phyloP scores from a whole-genome alignment of 2,113 vertebrate species.

The Drymodes brunneopygia region DNA sequence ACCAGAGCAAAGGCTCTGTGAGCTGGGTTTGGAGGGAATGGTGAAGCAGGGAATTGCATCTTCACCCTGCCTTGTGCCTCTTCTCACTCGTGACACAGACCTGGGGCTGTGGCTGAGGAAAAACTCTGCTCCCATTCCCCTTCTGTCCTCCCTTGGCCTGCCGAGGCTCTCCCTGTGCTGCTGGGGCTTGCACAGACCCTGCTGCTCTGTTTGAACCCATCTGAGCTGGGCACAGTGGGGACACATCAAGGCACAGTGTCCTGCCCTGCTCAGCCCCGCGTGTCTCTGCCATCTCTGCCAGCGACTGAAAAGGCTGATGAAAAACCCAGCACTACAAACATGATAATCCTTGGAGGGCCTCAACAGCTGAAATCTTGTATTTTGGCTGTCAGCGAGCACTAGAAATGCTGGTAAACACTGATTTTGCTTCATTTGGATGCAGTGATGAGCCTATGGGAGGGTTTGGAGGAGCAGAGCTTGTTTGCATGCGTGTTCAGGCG shows the following conservation, averaged over 20 bases:
- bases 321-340: neutral
- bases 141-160: neutral
- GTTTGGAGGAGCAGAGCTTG: slow-evolving; percentile 42
- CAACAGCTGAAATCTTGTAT: slow-evolving; percentile 1
- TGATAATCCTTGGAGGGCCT: neutral
- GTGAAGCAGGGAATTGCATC: neutral
- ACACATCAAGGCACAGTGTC: neutral
- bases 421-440: slow-evolving; percentile 55
- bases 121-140: neutral
- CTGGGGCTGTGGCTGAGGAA: neutral
- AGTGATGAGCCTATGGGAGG: slow-evolving; percentile 36
- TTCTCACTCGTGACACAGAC: fast-evolving
- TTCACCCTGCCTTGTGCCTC: fast-evolving
- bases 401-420: slow-evolving; percentile 22
- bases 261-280: neutral
- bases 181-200: neutral
- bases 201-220: neutral
- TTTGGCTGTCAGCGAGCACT: slow-evolving; percentile 5
- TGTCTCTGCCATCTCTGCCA: neutral
- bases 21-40: fast-evolving
- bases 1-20: neutral
- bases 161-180: neutral
- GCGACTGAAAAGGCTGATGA: neutral
- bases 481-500: slow-evolving; percentile 35
- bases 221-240: neutral